A percentile compares a stretch with the other conserved stretches of the same genome.
Evolutionary conservation across 2,113 vertebrate genomes (phyloP).

Genomic region (Paramormyrops kingsleyae): DNA sequence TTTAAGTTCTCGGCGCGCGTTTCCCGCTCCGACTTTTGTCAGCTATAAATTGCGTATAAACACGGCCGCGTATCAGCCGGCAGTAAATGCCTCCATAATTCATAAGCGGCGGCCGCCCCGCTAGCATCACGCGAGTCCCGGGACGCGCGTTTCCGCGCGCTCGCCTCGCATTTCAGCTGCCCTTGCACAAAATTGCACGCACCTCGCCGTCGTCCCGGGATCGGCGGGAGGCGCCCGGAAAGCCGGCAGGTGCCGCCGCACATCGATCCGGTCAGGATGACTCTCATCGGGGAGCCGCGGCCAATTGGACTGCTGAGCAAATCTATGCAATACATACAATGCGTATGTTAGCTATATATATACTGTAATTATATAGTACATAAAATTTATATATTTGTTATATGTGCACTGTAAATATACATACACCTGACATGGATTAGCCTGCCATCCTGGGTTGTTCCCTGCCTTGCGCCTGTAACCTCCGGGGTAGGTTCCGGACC

Average conservation of each 20-base stretch:
- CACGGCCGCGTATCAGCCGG: slow-evolving; percentile 71
- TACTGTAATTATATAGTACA: neutral
- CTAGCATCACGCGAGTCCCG: slow-evolving; percentile 54
- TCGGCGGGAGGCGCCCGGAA: neutral
- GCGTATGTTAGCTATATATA: neutral
- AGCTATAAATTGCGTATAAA: slow-evolving; percentile 97
- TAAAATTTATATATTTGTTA: neutral
- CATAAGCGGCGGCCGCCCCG: slow-evolving; percentile 65
- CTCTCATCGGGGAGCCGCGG: neutral
- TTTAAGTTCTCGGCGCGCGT: slow-evolving; percentile 91
- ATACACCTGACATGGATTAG: neutral
- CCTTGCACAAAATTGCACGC: slow-evolving; percentile 1
- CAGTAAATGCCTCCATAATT: slow-evolving; percentile 88
- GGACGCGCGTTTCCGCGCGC: slow-evolving; percentile 42
- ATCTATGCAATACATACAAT: neutral
- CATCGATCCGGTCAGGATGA: neutral
- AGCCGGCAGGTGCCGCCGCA: neutral
- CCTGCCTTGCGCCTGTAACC: too few species aligned
- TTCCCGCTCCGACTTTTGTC: slow-evolving; percentile 80
- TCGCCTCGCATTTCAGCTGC: slow-evolving; percentile 31
- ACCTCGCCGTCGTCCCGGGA: neutral
- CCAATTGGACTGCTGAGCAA: neutral
- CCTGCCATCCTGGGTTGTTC: too few species aligned
- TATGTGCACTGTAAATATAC: neutral
- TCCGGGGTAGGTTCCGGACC: too few species aligned